phyloP scores from a whole-genome alignment of 2,113 vertebrate genomes.

The Rana temporaria region DNA sequence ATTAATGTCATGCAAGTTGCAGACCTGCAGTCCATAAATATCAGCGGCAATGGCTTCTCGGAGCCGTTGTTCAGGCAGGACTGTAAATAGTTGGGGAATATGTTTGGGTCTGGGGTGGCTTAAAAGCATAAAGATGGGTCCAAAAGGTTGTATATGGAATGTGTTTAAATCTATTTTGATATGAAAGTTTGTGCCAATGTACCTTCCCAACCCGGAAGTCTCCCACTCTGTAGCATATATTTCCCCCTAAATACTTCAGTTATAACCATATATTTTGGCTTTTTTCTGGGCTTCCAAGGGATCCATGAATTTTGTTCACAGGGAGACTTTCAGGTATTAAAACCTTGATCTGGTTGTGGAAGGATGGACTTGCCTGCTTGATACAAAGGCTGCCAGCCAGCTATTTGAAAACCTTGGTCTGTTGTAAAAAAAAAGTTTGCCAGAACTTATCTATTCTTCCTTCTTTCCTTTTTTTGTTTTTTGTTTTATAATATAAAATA shows the following conservation, averaged over 20 bases:
- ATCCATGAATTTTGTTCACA: background rate
- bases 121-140: constrained; percentile 52
- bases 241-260: background rate
- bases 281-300: constrained; percentile 2
- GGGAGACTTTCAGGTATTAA: background rate
- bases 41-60: constrained; percentile 91
- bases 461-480: constrained; percentile 9
- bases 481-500: constrained; percentile 33
- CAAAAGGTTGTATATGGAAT: constrained; percentile 62
- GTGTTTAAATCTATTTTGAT: constrained; percentile 48
- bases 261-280: background rate
- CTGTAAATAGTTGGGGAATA: constrained; percentile 20
- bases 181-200: constrained; percentile 43
- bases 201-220: constrained; percentile 16
- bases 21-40: constrained; percentile 90
- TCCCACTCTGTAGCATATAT: background rate
- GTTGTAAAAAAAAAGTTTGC: constrained; percentile 7
- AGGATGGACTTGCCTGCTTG: constrained; percentile 8
- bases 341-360: constrained; percentile 14
- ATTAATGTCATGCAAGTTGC: constrained; percentile 95
- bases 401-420: background rate
- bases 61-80: constrained; percentile 38
- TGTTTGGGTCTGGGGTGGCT: constrained; percentile 28
- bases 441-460: constrained; percentile 22
- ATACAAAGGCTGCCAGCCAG: background rate